Conservation (phyloP, 2,113 vertebrate genomes). For the Oceanites oceanicus region DNA sequence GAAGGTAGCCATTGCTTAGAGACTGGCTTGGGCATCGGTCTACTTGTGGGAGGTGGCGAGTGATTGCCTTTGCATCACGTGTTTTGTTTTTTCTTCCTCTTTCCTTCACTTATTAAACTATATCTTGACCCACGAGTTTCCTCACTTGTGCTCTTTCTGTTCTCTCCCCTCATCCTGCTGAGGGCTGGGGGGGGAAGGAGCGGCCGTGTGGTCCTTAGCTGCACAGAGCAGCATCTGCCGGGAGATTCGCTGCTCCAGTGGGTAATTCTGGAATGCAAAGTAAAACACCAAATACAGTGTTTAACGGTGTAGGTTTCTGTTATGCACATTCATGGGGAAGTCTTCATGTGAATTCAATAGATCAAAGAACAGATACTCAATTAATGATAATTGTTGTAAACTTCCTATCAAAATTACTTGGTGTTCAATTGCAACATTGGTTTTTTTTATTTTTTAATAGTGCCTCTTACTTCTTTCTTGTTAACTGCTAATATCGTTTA, state of each 20-base stretch:
- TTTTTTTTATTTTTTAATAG: background rate
- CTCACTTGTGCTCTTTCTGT: background rate
- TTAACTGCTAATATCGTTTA: background rate
- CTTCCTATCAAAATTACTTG: background rate
- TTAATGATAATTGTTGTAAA: background rate
- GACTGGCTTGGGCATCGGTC: accelerated
- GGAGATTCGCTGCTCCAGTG: background rate
- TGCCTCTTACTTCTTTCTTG: background rate
- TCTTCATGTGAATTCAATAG: background rate
- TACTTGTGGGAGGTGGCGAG: background rate
- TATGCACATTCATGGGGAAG: accelerated
- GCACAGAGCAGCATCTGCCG: background rate
- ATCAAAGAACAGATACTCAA: background rate
- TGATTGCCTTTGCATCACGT: background rate
- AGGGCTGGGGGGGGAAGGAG: background rate
- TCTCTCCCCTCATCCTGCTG: background rate
- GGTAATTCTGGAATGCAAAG: background rate
- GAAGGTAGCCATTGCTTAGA: background rate
- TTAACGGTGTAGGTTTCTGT: background rate
- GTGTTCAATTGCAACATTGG: background rate
- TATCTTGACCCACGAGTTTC: background rate
- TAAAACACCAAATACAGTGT: background rate
- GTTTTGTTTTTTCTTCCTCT: background rate
- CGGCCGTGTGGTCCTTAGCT: accelerated
- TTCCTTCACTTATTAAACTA: background rate